Evolutionary conservation across 1,140 invertebrate species (phyloP).

Genomic region (Zophobas morio): DNA sequence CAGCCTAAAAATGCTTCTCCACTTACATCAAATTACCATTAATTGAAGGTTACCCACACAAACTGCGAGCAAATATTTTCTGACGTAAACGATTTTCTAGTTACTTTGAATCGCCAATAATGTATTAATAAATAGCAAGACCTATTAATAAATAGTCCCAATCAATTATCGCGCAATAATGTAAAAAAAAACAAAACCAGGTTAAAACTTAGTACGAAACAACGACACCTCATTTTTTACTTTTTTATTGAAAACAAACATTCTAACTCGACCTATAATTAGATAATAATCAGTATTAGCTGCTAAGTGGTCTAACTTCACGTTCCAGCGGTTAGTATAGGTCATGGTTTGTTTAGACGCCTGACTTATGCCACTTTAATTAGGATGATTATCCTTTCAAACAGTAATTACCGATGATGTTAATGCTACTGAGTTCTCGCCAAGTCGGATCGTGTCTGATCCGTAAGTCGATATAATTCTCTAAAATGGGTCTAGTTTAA

Average conservation of each 20-base stretch:
- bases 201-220: neutral
- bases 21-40: neutral
- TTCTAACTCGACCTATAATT: conserved; percentile 15
- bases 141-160: neutral
- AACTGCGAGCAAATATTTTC: neutral
- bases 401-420: conserved; percentile 9
- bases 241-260: conserved; percentile 12
- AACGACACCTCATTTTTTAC: neutral
- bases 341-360: conserved; percentile 36
- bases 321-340: conserved; percentile 17
- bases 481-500: neutral
- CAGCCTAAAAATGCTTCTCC: no score
- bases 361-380: conserved; percentile 17
- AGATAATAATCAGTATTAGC: conserved; percentile 32
- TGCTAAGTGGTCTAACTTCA: conserved; percentile 12
- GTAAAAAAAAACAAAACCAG: neutral
- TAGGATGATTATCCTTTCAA: conserved; percentile 20
- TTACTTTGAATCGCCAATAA: neutral
- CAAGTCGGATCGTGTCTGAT: neutral
- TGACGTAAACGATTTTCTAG: neutral
- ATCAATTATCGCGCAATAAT: neutral
- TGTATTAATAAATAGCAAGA: neutral
- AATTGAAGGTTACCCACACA: neutral
- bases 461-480: neutral
- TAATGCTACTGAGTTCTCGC: neutral